These are phyloP conservation scores for Decapterus maruadsi DNA, from an alignment of 2,797 vertebrate genomes.

Conservation along the genomic window DNA sequence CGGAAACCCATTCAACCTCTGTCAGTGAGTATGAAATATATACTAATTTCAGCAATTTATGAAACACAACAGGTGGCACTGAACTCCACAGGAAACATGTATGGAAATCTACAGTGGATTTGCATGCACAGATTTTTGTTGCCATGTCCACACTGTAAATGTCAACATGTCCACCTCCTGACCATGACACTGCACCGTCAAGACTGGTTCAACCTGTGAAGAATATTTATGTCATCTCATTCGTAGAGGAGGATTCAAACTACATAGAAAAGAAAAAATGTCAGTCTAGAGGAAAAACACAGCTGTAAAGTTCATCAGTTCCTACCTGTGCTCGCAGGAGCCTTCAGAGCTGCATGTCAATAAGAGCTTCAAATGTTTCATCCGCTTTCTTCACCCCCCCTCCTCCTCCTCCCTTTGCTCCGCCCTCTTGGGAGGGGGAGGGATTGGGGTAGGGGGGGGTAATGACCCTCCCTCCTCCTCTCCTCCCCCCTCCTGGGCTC, in stretches of 20 bases:
- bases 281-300: background rate
- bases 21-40: background rate
- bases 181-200: background rate
- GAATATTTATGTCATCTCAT: background rate
- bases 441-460: conserved; percentile 32
- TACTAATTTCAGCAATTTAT: background rate
- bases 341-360: conserved; percentile 69
- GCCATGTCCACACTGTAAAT: conserved; percentile 6
- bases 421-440: conserved; percentile 53
- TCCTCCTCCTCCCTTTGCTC: conserved; percentile 59
- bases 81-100: background rate
- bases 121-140: background rate
- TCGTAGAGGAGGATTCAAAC: background rate
- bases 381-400: conserved; percentile 55
- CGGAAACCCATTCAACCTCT: conserved; percentile 1
- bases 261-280: background rate
- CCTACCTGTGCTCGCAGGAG: conserved; percentile 77
- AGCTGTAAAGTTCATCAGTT: conserved; percentile 15
- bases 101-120: background rate
- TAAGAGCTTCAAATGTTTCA: conserved; percentile 70
- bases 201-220: conserved; percentile 15
- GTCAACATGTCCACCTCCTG: conserved; percentile 1
- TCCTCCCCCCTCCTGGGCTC: conserved; percentile 20
- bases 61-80: background rate
- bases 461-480: conserved; percentile 42